Evolutionary conservation across 2,113 vertebrate species (phyloP), one percentile per base, ranked within the genome.

Genomic region (Corythoichthys intestinalis): DNA sequence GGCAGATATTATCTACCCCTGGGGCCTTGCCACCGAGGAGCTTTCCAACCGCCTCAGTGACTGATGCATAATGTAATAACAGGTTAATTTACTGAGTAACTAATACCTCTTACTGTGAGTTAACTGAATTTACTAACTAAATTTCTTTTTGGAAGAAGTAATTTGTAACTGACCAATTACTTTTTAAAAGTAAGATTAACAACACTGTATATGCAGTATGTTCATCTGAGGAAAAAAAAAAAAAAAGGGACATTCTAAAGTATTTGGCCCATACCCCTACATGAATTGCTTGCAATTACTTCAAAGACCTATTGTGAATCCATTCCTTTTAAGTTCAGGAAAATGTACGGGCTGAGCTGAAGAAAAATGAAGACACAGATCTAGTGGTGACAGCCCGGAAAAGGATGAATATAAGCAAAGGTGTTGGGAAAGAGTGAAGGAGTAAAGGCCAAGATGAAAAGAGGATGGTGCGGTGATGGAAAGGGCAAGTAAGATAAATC

Each of bases 361-460:
- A 44, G 59, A 12, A 72, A 68, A 71, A 34, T 52, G 76, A 44
- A 44, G 64, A 79, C 74, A 67, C 83, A 80, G 83, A 77, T 71
- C 60, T 53, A 41, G 56, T 61, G 41, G 63, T 38, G 15, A 46
- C 56, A 74, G 64, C 53, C 28, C n/a, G 41, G 34, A 3, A 67
- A 38, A 53, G 37, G 28, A 59, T 49, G 47, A 20, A 67, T 46
- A 46, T 14, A 71, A 60, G 71, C 2, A 56, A 49, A 15, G 15
- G n/a, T 61, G 38, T 17, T 62, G 41, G 9, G 46, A 68, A 74
- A 68, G n/a, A 46, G 64, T 20, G 54, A 77, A 71, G 39, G 6
- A 66, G 61, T 50, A 78, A 72, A 63, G 72, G 71, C 68, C 72
- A 72, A 11, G 75, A 81, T 85, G 49, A 78, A 82, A 79, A 66